Evolutionary conservation across 2,113 vertebrate species (phyloP), one percentile per base, ranked within the genome.

Genomic region (Delphinus delphis): DNA sequence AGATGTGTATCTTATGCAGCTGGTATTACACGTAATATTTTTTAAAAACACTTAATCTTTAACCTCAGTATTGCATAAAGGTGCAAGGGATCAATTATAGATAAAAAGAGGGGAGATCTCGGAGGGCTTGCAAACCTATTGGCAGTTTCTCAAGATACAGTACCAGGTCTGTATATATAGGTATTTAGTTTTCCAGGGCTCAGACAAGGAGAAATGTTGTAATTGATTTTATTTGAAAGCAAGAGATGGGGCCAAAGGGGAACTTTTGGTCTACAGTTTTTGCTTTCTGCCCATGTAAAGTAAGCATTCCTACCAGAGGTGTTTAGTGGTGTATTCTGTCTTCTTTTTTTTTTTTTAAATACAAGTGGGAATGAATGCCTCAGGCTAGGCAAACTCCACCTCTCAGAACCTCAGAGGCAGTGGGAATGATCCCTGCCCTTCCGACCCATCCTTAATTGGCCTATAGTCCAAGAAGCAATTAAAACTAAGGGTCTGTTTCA

Each of bases 171-270:
- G 96, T 98, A 47, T 97, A 97, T 98, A 96, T 97, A 87, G 91
- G 96, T 98, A 95, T 98, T 98, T 98, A 98, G 98, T 96, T 98
- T 95, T 98, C 93, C 95, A 94, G 89, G 97, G 96, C 96, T 97
- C 97, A 98, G 96, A 94, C 96, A 97, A 95, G 94, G 96, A 96
- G 96, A 97, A 96, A 96, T 36, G 18, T 88, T 98, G 87, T 97
- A 97, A 98, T 96, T 98, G 98, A 98, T 98, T 98, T 98, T 97
- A 98, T 98, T 92, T 98, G 97, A 95, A 98, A 98, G 95, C 82
- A 84, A 85, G 97, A 97, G 95, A 97, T 97, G 95, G 94, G 97
- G 96, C 98, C 96, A 98, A 98, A 98, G 97, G 97, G 97, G 93
- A 98, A 92, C 90, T 97, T 97, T 96, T 92, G 74, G 96, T 98